Conservation (phyloP, 1,140 invertebrate genomes). For the Chironomus tepperi region DNA sequence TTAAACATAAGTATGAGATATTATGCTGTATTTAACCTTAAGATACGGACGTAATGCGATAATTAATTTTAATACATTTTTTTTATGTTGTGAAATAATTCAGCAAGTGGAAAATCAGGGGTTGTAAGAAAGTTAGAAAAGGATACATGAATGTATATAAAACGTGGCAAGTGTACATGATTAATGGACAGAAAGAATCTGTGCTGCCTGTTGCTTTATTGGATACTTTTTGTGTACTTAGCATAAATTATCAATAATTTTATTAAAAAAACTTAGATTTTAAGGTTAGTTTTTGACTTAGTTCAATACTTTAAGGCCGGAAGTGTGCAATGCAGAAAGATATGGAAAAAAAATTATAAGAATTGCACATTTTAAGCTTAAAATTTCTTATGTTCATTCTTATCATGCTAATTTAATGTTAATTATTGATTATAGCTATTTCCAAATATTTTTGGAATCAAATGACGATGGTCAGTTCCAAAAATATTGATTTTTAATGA, state of each 20-base stretch:
- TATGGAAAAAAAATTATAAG: not conserved
- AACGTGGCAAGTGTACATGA: no score
- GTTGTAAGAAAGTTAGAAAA: slow-evolving; percentile 12
- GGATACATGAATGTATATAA: not conserved
- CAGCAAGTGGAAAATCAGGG: not conserved
- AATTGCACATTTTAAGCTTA: slow-evolving; percentile 14
- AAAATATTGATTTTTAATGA: no score
- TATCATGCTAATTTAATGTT: not conserved
- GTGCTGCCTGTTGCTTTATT: no score
- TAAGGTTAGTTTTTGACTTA: slow-evolving; percentile 4
- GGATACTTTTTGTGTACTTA: no score
- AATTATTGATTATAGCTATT: no score
- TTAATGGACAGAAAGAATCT: no score
- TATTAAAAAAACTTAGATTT: not conserved
- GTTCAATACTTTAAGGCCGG: not conserved
- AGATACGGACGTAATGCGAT: not conserved
- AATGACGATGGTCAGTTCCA: no score
- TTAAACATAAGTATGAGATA: no score
- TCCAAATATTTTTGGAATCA: no score
- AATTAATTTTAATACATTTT: slow-evolving; percentile 10
- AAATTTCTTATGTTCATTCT: not conserved
- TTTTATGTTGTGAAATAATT: not conserved
- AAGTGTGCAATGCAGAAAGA: slow-evolving; percentile 16
- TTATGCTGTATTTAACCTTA: no score
- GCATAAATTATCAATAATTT: no score